phyloP scores from a whole-genome alignment of 2,888 invertebrate genomes.

The Cryptosula pallasiana region DNA sequence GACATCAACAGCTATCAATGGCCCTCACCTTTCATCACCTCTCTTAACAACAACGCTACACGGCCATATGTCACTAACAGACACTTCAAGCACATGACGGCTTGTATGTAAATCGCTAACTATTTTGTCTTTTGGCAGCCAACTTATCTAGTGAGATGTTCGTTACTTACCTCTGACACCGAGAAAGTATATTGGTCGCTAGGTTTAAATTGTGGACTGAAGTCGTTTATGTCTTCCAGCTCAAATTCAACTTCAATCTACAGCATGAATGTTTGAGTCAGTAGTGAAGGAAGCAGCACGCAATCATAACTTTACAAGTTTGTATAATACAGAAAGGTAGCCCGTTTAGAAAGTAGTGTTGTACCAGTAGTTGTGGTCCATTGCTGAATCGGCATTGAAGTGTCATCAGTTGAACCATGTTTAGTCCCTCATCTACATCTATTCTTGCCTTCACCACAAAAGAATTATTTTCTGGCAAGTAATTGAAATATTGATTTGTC shows the following conservation, averaged over 20 bases:
- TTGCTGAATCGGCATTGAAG: neutral
- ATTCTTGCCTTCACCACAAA: slow-evolving; percentile 13
- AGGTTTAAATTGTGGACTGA: neutral
- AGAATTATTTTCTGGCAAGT: neutral
- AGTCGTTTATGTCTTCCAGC: slow-evolving; percentile 1
- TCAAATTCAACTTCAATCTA: slow-evolving; percentile 19
- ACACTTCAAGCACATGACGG: neutral
- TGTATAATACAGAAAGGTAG: too few relatives aligned
- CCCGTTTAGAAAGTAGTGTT: too few relatives aligned
- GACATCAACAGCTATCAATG: neutral
- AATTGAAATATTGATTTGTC: neutral
- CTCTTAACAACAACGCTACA: neutral
- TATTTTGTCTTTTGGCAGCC: too few relatives aligned
- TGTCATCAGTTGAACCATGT: neutral
- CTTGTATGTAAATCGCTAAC: too few relatives aligned
- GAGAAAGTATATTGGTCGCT: neutral
- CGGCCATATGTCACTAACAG: neutral
- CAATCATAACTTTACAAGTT: too few relatives aligned
- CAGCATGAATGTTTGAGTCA: too few relatives aligned
- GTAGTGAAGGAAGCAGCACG: too few relatives aligned
- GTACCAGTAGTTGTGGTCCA: neutral
- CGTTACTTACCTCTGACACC: slow-evolving; percentile 7
- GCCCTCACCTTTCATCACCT: neutral
- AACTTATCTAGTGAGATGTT: too few relatives aligned
- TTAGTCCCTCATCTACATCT: slow-evolving; percentile 15